phyloP scores from a whole-genome alignment of 2,113 vertebrate genomes.

The Halcyon malimbica region DNA sequence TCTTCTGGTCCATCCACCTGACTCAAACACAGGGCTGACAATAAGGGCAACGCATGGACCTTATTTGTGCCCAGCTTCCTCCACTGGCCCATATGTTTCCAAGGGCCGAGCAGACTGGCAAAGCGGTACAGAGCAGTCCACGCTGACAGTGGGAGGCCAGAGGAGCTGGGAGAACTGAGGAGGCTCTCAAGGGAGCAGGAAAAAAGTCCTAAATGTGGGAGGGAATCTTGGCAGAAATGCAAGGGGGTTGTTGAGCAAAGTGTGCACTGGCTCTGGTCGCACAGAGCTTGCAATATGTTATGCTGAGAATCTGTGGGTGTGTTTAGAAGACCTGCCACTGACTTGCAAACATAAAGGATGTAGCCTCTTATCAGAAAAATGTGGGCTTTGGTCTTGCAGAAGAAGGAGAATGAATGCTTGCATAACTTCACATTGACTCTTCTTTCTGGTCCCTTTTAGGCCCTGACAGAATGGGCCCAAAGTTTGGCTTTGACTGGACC shows the following conservation, averaged over 20 bases:
- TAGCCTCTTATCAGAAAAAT: conserved; percentile 45
- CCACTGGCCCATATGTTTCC: neutral
- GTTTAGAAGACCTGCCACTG: conserved; percentile 57
- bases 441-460: neutral
- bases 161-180: conserved; percentile 12
- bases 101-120: neutral
- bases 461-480: neutral
- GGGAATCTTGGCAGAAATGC: conserved; percentile 62
- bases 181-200: conserved; percentile 23
- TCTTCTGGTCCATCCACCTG: neutral
- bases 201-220: conserved; percentile 50
- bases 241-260: conserved; percentile 49
- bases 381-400: neutral
- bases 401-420: neutral
- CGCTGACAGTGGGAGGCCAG: neutral
- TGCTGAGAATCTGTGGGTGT: conserved; percentile 45
- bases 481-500: neutral
- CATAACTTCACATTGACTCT: neutral
- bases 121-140: neutral
- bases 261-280: conserved; percentile 1
- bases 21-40: neutral
- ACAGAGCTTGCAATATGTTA: conserved; percentile 37
- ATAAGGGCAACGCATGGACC: neutral
- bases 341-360: conserved; percentile 39
- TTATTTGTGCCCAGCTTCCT: neutral